Conservation (phyloP, 2,113 vertebrate species). For the Suricata suricatta region DNA sequence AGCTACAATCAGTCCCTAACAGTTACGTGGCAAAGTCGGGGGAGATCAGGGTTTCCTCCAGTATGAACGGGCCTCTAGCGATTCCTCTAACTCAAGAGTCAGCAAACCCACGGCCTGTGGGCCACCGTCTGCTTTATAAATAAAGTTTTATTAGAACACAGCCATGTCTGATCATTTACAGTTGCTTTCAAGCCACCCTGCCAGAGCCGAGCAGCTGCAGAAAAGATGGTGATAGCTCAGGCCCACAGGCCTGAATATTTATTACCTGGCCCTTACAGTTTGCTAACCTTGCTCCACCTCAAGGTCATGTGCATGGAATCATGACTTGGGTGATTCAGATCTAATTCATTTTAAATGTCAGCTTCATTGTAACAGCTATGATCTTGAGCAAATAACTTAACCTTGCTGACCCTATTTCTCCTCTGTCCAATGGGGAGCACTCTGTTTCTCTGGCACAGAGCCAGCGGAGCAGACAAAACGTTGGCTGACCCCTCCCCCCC, state of each 20-base stretch:
- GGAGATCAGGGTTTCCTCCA: neutral
- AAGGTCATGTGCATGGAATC: neutral
- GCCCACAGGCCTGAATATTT: neutral
- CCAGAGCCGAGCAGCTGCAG: neutral
- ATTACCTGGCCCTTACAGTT: neutral
- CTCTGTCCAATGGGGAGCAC: neutral
- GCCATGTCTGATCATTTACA: fast-evolving
- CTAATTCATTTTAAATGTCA: neutral
- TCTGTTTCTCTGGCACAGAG: neutral
- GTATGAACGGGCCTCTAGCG: fast-evolving
- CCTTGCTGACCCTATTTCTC: neutral
- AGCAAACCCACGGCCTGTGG: no score
- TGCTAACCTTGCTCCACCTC: neutral
- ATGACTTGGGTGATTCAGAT: neutral
- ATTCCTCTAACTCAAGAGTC: neutral
- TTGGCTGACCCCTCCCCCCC: fast-evolving
- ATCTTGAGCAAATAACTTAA: neutral
- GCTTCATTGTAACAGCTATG: neutral
- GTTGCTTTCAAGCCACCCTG: neutral
- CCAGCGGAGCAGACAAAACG: neutral
- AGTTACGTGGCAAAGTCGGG: fast-evolving
- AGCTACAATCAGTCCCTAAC: fast-evolving
- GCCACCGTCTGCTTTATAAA: neutral
- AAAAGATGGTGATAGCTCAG: neutral
- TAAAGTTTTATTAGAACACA: neutral